A percentile compares a stretch with the other conserved stretches of the same genome.
Conservation (phyloP, 2,113 vertebrate genomes). For the Rousettus leschenaultii region DNA sequence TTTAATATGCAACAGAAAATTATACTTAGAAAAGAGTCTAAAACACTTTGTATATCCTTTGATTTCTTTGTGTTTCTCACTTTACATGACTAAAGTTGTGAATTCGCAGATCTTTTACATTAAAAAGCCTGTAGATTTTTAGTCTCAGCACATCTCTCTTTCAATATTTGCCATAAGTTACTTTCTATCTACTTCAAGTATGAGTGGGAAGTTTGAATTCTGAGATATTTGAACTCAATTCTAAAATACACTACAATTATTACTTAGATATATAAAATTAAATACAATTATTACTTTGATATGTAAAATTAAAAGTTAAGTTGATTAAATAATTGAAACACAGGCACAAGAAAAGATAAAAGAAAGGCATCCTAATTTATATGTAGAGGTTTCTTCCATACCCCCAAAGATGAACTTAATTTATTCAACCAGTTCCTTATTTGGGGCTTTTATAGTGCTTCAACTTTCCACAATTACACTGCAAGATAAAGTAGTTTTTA, state of each 20-base stretch:
- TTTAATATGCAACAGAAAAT: slow-evolving; percentile 1
- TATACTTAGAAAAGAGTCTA: neutral
- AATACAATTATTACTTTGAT: neutral
- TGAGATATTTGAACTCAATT: neutral
- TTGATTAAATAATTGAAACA: neutral
- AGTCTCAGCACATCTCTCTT: neutral
- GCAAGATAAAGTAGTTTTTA: neutral
- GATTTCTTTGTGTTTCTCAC: neutral
- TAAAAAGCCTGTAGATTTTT: neutral
- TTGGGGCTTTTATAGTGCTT: neutral
- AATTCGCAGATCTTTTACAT: neutral
- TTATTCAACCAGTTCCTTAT: neutral
- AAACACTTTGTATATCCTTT: neutral
- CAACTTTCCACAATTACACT: neutral
- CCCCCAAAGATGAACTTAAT: slow-evolving; percentile 1
- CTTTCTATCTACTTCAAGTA: neutral
- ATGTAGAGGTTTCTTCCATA: neutral
- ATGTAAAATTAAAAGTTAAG: neutral
- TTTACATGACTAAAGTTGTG: neutral
- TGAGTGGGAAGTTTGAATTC: neutral
- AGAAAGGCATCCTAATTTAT: neutral
- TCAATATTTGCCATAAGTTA: neutral
- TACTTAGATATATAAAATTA: neutral
- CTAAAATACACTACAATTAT: neutral
- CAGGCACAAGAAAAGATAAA: neutral